Evolutionary conservation across 2,888 invertebrate species (phyloP), one percentile per base, ranked within the genome.

Genomic region (Acanthococcus lagerstroemiae): DNA sequence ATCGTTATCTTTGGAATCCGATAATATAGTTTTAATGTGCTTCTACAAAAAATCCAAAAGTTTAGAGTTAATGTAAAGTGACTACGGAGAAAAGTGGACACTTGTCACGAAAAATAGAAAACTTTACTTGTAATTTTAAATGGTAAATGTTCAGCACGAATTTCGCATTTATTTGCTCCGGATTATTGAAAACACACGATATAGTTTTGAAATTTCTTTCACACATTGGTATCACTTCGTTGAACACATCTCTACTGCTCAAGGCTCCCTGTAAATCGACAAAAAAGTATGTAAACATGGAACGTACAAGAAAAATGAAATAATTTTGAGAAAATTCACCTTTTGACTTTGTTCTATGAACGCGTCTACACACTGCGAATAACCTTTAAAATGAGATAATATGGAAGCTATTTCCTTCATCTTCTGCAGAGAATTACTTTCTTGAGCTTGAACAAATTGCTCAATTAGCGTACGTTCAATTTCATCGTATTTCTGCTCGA

Each of bases 101-200:
- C 22, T 7, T 55, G 19, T 5, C 4, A 15, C 25, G 25, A 54
- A 54, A 45, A 21, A 17, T 4, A 48, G 27, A 48, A 56, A 52
- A 67, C 60, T 30, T 24, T 70, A 75, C 76, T 71, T 89, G 86
- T 48, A 92, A 80, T 76, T 93, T 91, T 6, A 92, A 80, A 72
- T 93, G 91, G 77, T 94, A 99, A 68, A 99, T 89, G 76, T 95
- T 95, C 19, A 96, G 81, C 54, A 99, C 90, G 77, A 96, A 94
- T 79, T 97, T 97, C 67, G 92, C 90, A 92, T 97, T 95, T 7
- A 99, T 95, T 79, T 93, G 91, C 71, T 95, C 92, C 0, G 95
- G 94, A 77, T 93, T 94, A 5, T 87, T 87, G 75, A 99, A 99
- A 1, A 99, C 95, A 74, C 88, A 86, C 74, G 56, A 85, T 69